Evolutionary conservation across 2,797 vertebrate species (phyloP).

Genomic region (Strix occidentalis): DNA sequence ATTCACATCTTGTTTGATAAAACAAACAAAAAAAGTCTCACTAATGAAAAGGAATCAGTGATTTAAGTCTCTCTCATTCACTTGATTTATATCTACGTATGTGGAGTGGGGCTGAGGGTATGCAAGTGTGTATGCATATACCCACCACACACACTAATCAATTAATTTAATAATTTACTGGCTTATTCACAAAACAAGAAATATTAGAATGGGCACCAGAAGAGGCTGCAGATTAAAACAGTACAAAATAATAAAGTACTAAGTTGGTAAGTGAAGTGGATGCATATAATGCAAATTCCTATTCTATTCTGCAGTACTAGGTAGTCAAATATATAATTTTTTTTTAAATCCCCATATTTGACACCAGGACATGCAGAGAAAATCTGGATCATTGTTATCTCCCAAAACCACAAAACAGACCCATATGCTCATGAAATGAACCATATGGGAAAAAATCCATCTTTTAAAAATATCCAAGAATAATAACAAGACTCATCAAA

Average conservation of each 20-base stretch:
- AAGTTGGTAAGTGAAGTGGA: neutral
- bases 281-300: neutral
- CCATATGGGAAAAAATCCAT: neutral
- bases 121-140: neutral
- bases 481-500: slow-evolving; percentile 10
- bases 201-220: neutral
- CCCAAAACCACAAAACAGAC: slow-evolving; percentile 25
- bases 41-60: neutral
- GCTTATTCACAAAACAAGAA: neutral
- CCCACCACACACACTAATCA: neutral
- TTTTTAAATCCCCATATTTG: neutral
- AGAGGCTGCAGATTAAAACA: neutral
- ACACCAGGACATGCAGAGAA: neutral
- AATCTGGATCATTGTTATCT: neutral
- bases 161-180: neutral
- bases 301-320: neutral
- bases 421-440: slow-evolving; percentile 10
- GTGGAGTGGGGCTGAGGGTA: neutral
- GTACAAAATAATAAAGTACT: neutral
- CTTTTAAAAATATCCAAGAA: slow-evolving; percentile 1
- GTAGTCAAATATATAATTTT: neutral
- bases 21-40: neutral
- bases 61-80: neutral
- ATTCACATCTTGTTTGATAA: neutral
- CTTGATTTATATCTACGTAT: neutral